phyloP scores from a whole-genome alignment of 2,113 vertebrate genomes.

The Parus major region DNA sequence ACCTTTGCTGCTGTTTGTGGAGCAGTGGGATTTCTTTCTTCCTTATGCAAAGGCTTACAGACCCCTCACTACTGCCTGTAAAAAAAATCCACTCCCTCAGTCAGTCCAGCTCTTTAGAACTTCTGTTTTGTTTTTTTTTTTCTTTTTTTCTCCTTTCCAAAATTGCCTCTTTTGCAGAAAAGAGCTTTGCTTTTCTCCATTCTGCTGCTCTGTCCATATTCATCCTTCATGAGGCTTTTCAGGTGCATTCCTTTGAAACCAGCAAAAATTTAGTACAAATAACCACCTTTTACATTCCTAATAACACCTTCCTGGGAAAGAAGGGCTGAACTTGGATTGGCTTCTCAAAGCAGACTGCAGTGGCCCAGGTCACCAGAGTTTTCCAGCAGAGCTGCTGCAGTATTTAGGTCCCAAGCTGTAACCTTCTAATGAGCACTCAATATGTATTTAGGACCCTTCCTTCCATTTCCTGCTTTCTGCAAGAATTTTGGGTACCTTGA shows the following conservation, averaged over 20 bases:
- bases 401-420: background rate
- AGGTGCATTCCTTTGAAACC: background rate
- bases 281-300: background rate
- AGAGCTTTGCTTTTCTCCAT: background rate
- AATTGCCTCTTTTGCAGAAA: background rate
- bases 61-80: background rate
- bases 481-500: background rate
- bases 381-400: background rate
- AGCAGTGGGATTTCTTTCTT: background rate
- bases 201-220: background rate
- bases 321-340: background rate
- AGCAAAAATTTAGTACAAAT: background rate
- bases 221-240: background rate
- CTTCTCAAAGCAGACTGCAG: background rate
- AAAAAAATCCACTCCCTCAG: background rate
- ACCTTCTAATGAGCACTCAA: background rate
- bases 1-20: background rate
- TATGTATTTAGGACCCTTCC: background rate
- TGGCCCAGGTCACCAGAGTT: background rate
- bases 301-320: background rate
- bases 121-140: background rate
- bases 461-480: background rate
- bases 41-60: background rate
- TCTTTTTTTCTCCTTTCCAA: background rate
- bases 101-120: background rate